Evolutionary conservation across 1,140 invertebrate genomes (phyloP).

Genomic region (Heliconius hermathena): DNA sequence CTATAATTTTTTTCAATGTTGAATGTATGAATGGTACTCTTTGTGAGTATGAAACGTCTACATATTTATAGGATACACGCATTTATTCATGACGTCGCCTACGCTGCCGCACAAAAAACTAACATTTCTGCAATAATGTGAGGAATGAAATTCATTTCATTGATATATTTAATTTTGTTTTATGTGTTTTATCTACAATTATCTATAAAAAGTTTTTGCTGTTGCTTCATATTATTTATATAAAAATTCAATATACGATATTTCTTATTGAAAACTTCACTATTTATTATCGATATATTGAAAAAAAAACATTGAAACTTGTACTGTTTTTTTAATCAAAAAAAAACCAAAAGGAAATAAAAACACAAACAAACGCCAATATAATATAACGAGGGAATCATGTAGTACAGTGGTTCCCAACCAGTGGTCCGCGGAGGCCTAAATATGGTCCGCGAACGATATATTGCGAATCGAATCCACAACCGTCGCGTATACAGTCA

Average conservation of each 20-base stretch:
- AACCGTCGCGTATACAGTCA: too few species aligned
- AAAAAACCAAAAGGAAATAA: not conserved
- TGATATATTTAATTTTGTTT: constrained; percentile 16
- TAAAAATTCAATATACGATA: not conserved
- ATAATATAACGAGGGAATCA: not conserved
- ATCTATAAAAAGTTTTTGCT: not conserved
- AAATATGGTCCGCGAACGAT: too few species aligned
- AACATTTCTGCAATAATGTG: constrained; percentile 14
- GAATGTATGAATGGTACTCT: constrained; percentile 20
- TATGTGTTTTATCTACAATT: not conserved
- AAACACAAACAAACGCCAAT: not conserved
- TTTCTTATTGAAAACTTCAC: not conserved
- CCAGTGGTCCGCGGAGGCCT: too few species aligned
- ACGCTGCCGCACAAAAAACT: constrained; percentile 7
- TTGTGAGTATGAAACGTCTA: constrained; percentile 29
- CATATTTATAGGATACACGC: constrained; percentile 36
- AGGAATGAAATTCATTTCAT: constrained; percentile 7
- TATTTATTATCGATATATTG: too few species aligned
- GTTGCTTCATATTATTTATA: not conserved
- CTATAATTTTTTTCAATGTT: constrained; percentile 5
- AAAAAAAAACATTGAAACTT: not conserved
- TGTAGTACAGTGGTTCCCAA: too few species aligned
- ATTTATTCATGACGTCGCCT: constrained; percentile 26
- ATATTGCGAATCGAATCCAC: too few species aligned
- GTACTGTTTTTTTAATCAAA: not conserved